Conservation (phyloP, 2,797 vertebrate species). For the Perdix hodgsoniae region DNA sequence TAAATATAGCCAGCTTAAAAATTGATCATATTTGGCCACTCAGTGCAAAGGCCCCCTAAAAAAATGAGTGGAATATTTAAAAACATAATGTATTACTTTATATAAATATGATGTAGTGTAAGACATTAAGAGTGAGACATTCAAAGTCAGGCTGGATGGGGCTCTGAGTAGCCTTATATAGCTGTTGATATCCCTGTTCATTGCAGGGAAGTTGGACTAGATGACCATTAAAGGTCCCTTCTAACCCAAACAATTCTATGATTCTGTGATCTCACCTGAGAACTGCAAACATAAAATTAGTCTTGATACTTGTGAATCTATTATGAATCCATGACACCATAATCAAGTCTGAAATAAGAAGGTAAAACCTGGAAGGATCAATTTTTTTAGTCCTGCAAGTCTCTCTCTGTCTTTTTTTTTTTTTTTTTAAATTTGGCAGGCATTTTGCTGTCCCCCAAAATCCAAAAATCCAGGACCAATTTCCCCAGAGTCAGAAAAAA, state of each 20-base stretch:
- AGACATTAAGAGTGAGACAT: neutral
- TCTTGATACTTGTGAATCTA: neutral
- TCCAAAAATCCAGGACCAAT: slow-evolving; percentile 12
- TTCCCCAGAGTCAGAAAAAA: neutral
- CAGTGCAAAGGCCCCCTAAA: slow-evolving; percentile 3
- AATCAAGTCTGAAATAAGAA: neutral
- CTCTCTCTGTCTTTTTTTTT: neutral
- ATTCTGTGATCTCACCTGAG: neutral
- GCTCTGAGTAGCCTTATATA: too few relatives aligned
- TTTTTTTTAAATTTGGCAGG: neutral
- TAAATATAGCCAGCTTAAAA: slow-evolving; percentile 28
- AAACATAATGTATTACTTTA: neutral
- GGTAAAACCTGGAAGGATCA: neutral
- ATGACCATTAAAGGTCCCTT: too few relatives aligned
- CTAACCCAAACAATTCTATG: too few relatives aligned
- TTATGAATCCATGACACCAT: neutral
- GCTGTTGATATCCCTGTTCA: too few relatives aligned
- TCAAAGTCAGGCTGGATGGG: too few relatives aligned
- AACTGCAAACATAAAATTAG: neutral
- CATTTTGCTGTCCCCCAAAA: neutral
- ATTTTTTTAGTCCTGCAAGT: neutral
- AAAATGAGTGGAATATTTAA: neutral
- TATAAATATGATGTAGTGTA: neutral
- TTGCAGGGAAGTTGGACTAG: too few relatives aligned
- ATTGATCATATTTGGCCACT: neutral